Evolutionary conservation across 2,113 vertebrate genomes (phyloP).

Genomic region (Alces alces): DNA sequence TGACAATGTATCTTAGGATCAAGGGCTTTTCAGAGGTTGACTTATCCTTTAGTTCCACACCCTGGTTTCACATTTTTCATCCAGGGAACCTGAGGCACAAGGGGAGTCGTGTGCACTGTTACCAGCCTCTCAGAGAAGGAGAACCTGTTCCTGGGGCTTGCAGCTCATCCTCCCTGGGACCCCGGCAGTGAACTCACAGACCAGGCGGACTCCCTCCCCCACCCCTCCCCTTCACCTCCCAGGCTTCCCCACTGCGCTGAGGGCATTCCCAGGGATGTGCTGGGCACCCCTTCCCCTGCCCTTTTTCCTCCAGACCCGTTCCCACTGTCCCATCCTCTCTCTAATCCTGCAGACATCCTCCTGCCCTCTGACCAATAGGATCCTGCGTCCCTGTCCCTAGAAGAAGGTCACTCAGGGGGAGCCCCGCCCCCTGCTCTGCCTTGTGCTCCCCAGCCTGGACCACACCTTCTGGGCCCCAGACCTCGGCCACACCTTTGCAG

Average conservation of each 20-base stretch:
- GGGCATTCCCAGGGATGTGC: fast-evolving
- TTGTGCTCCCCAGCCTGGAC: background rate
- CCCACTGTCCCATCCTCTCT: background rate
- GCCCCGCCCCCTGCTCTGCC: too few relatives aligned
- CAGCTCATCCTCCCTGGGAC: background rate
- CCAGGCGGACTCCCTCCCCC: background rate
- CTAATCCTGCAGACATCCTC: fast-evolving
- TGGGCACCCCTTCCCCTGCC: background rate
- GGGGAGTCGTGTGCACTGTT: fast-evolving
- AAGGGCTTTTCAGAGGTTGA: background rate
- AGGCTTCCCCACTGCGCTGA: fast-evolving
- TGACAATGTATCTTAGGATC: background rate
- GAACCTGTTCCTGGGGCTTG: background rate
- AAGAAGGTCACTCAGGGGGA: background rate
- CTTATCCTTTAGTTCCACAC: too few relatives aligned
- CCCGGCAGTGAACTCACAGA: background rate
- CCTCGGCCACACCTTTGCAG: background rate
- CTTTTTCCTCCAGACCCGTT: background rate
- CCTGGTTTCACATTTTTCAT: background rate
- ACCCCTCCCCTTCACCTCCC: background rate
- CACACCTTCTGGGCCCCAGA: background rate
- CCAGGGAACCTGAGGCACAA: background rate
- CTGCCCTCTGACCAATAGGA: background rate
- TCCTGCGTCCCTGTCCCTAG: background rate
- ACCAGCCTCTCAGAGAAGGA: background rate